Base-by-base conservation (phyloP, 1,140 invertebrate species). In the Melanaphis sacchari region DNA sequence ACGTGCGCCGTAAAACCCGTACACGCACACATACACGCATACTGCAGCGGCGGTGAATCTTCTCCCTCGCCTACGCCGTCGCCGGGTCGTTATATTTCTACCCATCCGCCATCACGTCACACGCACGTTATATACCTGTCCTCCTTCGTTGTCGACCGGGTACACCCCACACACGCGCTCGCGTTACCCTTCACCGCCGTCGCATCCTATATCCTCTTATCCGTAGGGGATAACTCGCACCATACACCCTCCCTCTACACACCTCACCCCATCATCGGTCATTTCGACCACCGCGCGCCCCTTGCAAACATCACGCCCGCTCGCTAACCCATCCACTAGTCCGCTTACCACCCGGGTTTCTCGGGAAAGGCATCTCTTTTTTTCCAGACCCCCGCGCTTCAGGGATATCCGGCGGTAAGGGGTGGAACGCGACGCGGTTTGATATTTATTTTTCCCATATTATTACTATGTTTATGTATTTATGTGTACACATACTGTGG, bases 41-140 rank as follows among this genome's bases (percentile, higher is more conserved):
- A 26, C 36, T 21, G 6, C 31, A 38, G 18, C 90, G 38, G 26
- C 41, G 90, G 40, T 22, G 90, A 52, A 85, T 85, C 87, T 89
- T 52, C 31, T 52, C 87, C 87, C 87, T 89, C 87, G 87, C 87
- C 46, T 31, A 59, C 88, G 52, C 38, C 89, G 49, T 24, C 89
- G 40, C 89, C 52, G 52, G 89, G 89, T 90, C 89, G 89, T 90
- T 90, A 90, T 90, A 66, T 90, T 90, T 31, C 89, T 18, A 66
- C 38, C 52, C 38, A 4, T 22, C 89, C 89, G 54, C 52, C 52
- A 1, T 36, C 36, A 38, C 46, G 46, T 54, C 88, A 38, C 88
- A 87, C 43, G 40, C 85, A 40, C 46, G 36, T 54, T 89, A 49
- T 49, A 49, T 49, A 89, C 88, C 88, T 89, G 88, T 89, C 46